Base-by-base conservation (phyloP, 53 echinoderm and acorn worm genomes). In the Glandiceps talaboti region DNA sequence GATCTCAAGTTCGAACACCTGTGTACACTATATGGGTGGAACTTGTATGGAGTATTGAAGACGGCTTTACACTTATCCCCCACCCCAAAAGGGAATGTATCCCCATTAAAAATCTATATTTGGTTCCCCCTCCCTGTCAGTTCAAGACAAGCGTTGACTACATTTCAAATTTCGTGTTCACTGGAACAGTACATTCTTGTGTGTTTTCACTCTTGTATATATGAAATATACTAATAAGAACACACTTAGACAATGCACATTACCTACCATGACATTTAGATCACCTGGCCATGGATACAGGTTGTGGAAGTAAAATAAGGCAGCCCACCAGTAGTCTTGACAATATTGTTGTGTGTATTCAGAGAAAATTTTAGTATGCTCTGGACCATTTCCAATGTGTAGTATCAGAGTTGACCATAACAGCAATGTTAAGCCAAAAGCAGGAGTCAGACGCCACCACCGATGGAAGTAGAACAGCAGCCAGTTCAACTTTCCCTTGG, bases 251-350 rank as follows among this genome's bases (percentile, higher is more conserved):
- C 20, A 14, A 45, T 33, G 26, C 32, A 1, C 20, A 73, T 30
- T 25, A 14, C 73, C 25, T 27, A 29, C 32, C 30, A 31, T 74
- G 26, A 74, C 30, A n/a, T 31, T 31, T 14, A 76, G 76, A 28
- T 76, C 31, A 30, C 76, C 31, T 10, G 79, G 79, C 31, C 31
- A 78, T 31, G 85, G 89, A 32, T 90, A 89, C 29, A 94, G 81
- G 90, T 94, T 94, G 81, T 94, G 92, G 83, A 94, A 89, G 75
- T 94, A 94, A 31, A 94, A 77, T 20, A 94, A 76, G 75, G 91
- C 90, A n/a, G 92, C 86, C 94, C 94, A 94, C 94, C 94, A 94
- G 79, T 94, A 84, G 73, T 92, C 82, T 1, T 79, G 73, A 76
- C 94, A 94, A n/a, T 1, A 14, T 30, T 29, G 6, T 27, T 1